Conservation (phyloP, 2,888 invertebrate genomes). For the Sussaba pulchella region DNA sequence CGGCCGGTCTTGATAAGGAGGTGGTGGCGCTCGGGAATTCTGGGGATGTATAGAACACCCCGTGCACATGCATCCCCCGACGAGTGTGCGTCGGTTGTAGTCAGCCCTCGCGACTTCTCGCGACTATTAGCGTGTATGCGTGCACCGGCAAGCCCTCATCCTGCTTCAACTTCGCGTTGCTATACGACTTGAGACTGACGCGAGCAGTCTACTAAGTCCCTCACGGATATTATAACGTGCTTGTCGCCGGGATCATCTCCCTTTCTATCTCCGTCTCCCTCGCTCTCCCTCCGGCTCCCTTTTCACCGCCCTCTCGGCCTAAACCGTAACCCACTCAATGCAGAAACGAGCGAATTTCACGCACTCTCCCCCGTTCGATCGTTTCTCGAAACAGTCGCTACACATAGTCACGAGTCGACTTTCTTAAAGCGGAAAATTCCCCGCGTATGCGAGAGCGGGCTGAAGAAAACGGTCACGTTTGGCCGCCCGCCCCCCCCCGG, state of each 20-base stretch:
- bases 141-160: constrained; percentile 7
- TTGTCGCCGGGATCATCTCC: constrained; percentile 12
- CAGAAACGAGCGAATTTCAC: not conserved
- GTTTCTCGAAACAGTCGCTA: not conserved
- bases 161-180: constrained; percentile 21
- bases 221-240: constrained; percentile 38
- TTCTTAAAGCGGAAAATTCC: too few relatives aligned
- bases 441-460: not conserved
- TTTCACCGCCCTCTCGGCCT: not conserved
- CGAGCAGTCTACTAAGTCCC: constrained; percentile 29
- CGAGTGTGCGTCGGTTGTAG: constrained; percentile 56
- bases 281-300: not conserved
- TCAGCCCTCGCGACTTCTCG: constrained; percentile 40
- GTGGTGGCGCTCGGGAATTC: constrained; percentile 32
- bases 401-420: not conserved
- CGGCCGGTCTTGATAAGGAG: constrained; percentile 82
- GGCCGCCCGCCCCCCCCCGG: constrained; percentile 14
- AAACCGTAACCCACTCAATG: not conserved
- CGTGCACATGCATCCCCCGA: constrained; percentile 65
- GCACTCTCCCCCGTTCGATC: not conserved
- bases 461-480: constrained; percentile 20
- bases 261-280: not conserved
- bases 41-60: constrained; percentile 38
- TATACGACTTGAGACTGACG: constrained; percentile 23
- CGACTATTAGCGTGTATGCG: constrained; percentile 48